Conservation (phyloP, 2,888 invertebrate genomes). For the Oscheius onirici region DNA sequence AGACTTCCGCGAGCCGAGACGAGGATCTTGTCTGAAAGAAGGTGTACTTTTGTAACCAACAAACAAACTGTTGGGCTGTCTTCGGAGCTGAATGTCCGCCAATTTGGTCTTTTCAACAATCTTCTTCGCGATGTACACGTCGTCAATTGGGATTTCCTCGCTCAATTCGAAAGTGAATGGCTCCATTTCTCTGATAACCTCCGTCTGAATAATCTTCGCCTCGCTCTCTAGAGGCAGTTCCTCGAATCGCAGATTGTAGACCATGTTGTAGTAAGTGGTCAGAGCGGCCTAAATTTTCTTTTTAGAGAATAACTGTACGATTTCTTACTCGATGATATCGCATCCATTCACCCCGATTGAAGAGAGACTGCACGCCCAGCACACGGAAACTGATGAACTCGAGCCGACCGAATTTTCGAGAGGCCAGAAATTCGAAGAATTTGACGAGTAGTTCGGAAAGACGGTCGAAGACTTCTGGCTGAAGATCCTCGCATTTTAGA, state of each 20-base stretch:
- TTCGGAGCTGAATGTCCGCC: slow-evolving; percentile 3
- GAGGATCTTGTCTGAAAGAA: slow-evolving; percentile 6
- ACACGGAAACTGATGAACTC: slow-evolving; percentile 34
- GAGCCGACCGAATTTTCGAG: slow-evolving; percentile 44
- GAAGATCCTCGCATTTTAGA: background rate
- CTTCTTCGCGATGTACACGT: slow-evolving; percentile 26
- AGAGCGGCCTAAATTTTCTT: slow-evolving; percentile 1
- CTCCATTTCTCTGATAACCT: slow-evolving; percentile 45
- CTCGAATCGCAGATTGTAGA: slow-evolving; percentile 54
- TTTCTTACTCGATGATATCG: slow-evolving; percentile 36
- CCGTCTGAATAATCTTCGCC: slow-evolving; percentile 30
- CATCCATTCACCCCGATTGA: slow-evolving; percentile 48
- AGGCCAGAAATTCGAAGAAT: slow-evolving; percentile 50
- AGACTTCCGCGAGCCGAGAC: slow-evolving; percentile 48
- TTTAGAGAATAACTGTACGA: background rate
- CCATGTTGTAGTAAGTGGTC: slow-evolving; percentile 48
- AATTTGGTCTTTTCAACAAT: slow-evolving; percentile 35
- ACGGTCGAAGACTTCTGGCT: background rate
- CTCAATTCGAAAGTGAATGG: slow-evolving; percentile 48
- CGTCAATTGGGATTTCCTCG: slow-evolving; percentile 18
- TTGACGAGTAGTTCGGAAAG: slow-evolving; percentile 7
- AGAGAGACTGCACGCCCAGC: slow-evolving; percentile 39
- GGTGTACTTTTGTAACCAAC: background rate
- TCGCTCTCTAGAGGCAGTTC: slow-evolving; percentile 49
- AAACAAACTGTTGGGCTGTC: background rate